A percentile compares a stretch with the other conserved stretches of the same genome.
phyloP scores from a whole-genome alignment of 2,888 invertebrate genomes.

The Agrochola lota region DNA sequence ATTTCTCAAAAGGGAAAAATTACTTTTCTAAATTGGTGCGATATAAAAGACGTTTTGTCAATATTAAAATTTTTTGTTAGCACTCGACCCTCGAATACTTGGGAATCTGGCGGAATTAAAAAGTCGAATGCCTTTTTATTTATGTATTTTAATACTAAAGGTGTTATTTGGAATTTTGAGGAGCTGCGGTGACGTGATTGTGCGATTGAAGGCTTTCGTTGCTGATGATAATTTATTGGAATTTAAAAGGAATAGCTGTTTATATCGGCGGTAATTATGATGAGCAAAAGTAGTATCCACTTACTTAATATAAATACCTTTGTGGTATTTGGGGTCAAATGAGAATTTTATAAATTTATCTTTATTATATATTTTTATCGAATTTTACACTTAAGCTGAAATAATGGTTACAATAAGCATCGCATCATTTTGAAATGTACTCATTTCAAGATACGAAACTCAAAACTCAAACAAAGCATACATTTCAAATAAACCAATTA shows the following conservation, averaged over 20 bases:
- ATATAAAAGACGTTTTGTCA: conserved; percentile 71
- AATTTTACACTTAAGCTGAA: too few species aligned
- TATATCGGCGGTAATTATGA: background rate
- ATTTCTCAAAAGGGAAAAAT: conserved; percentile 70
- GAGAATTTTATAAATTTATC: too few species aligned
- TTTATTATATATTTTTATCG: too few species aligned
- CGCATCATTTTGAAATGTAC: too few species aligned
- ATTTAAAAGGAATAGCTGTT: conserved; percentile 3
- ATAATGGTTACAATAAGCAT: too few species aligned
- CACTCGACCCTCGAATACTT: conserved; percentile 52
- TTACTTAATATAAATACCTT: too few species aligned
- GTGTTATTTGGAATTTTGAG: conserved; percentile 56
- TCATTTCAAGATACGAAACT: too few species aligned
- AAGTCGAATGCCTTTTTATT: conserved; percentile 62
- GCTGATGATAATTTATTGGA: conserved; percentile 28
- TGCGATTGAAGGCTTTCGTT: conserved; percentile 30
- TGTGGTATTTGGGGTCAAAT: too few species aligned
- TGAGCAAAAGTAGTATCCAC: background rate
- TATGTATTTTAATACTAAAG: conserved; percentile 64
- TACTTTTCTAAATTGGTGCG: conserved; percentile 70
- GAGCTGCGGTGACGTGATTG: conserved; percentile 49
- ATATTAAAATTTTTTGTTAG: conserved; percentile 68
- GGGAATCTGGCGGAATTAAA: conserved; percentile 64
- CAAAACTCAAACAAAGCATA: too few species aligned
- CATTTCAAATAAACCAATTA: too few species aligned